Conservation (phyloP, 2,113 vertebrate genomes). For the Xiphias gladius region DNA sequence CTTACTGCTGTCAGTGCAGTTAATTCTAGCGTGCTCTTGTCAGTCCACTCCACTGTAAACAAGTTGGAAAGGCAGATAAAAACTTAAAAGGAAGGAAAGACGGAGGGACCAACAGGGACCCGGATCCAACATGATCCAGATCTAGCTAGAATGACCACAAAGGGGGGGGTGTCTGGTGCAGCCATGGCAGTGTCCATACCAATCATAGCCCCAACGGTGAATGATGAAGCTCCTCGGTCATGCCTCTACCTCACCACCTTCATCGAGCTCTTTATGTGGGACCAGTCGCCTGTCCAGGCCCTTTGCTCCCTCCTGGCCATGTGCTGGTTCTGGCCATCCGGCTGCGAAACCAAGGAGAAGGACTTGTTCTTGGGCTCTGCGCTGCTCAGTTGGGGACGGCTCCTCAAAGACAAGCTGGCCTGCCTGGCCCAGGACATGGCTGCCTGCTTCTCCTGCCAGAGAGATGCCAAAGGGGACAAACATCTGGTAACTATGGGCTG, state of each 20-base stretch:
- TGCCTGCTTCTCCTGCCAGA: constrained; percentile 75
- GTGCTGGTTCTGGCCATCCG: constrained; percentile 74
- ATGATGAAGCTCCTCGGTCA: constrained; percentile 49
- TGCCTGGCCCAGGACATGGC: constrained; percentile 69
- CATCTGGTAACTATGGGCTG: constrained; percentile 72
- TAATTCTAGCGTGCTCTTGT: constrained; percentile 57
- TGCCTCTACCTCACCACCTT: constrained; percentile 71
- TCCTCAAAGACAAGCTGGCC: constrained; percentile 76
- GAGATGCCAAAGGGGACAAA: constrained; percentile 53
- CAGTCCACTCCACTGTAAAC: constrained; percentile 52
- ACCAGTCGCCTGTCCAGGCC: constrained; percentile 68
- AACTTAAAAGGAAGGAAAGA: constrained; percentile 57
- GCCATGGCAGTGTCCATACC: constrained; percentile 26
- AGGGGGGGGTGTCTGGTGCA: not conserved
- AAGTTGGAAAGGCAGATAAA: constrained; percentile 31
- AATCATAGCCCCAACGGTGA: constrained; percentile 1
- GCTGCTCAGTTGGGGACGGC: constrained; percentile 70
- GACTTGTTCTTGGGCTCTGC: constrained; percentile 77
- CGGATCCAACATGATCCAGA: constrained; percentile 43
- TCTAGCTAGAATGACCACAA: constrained; percentile 43
- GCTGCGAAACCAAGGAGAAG: constrained; percentile 63
- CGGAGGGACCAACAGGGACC: constrained; percentile 18
- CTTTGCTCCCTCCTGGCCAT: constrained; percentile 75
- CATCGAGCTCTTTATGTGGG: constrained; percentile 67
- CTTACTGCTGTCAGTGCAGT: constrained; percentile 74